Conservation (phyloP, 2,888 invertebrate species). For the Parelbella ahira region DNA sequence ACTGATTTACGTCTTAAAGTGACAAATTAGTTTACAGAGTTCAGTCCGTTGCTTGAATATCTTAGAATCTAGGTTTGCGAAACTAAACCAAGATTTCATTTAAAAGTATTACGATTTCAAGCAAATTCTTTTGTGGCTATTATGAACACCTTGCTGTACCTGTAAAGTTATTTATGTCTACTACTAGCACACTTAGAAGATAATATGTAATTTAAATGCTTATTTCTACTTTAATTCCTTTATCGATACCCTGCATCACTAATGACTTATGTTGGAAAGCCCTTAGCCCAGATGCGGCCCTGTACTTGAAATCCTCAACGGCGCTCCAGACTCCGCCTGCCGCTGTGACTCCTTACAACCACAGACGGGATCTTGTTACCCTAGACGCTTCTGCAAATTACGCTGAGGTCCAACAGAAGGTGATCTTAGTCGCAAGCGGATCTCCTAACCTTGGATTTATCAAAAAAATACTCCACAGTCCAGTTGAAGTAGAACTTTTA, state of each 20-base stretch:
- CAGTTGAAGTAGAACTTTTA: conserved; percentile 8
- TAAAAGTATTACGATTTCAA: too few species aligned
- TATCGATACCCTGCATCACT: conserved; percentile 34
- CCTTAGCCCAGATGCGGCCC: conserved; percentile 63
- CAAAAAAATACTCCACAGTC: conserved; percentile 1
- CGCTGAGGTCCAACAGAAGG: conserved; percentile 28
- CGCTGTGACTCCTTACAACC: conserved; percentile 19
- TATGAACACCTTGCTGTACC: too few species aligned
- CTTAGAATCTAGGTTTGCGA: too few species aligned
- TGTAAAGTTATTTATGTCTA: too few species aligned
- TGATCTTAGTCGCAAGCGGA: conserved; percentile 11
- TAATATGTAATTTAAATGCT: too few species aligned
- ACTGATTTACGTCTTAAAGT: too few species aligned
- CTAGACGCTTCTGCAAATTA: conserved; percentile 24
- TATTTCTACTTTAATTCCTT: too few species aligned
- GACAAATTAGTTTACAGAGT: too few species aligned
- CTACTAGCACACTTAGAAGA: too few species aligned
- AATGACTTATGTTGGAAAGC: conserved; percentile 42
- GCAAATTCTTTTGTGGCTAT: too few species aligned
- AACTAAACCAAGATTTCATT: too few species aligned
- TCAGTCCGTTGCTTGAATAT: too few species aligned
- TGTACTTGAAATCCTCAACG: conserved; percentile 42
- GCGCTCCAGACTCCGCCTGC: conserved; percentile 22
- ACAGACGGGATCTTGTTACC: conserved; percentile 29
- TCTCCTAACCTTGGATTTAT: conserved; percentile 4